Evolutionary conservation across 2,113 vertebrate genomes (phyloP), one percentile per base, ranked within the genome.

Genomic region (Balaenoptera acutorostrata): DNA sequence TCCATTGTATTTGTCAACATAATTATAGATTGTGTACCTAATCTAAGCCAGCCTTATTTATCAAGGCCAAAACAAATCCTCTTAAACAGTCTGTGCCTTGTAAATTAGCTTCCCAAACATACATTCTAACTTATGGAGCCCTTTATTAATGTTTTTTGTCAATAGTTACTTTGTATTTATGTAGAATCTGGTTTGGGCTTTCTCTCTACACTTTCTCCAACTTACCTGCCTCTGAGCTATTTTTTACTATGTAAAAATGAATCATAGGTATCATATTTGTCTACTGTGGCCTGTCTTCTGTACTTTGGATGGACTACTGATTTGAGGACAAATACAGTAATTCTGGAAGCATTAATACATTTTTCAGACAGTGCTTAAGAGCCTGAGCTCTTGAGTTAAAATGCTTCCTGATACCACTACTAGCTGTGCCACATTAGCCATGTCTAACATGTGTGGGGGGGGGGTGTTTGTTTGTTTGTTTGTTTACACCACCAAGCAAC

Each of bases 101-200:
- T 85, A 74, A 92, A 71, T 39, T 89, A 85, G 41, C 74, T 75
- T 89, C 41, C 15, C 68, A 81, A 95, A 61, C n/a, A n/a, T 18
- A 15, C 74, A 21, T 59, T 96, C 57, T 85, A 92, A 75, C 31
- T 80, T 84, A 23, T 10, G 31, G 83, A 84, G 21, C 12, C 21
- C 63, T 88, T 84, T 94, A 59, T 92, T 84, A 71, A 61, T 77
- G 36, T 27, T 80, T 83, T 94, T 57, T 84, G 25, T 57, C 80
- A 36, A 4, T 72, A 77, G 68, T 92, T 81, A 69, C 27, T 96
- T 82, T 83, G 49, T 86, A 90, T 64, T 77, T 95, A 92, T 77
- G 17, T 93, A 96, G 41, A 92, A 78, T 46, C 61, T 61, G 33
- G 11, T 88, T 49, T 84, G 61, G 52, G 59, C 77, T 63, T 92